Evolutionary conservation across 2,797 vertebrate genomes (phyloP), one percentile per base, ranked within the genome.

Genomic region (Myripristis jacobus): DNA sequence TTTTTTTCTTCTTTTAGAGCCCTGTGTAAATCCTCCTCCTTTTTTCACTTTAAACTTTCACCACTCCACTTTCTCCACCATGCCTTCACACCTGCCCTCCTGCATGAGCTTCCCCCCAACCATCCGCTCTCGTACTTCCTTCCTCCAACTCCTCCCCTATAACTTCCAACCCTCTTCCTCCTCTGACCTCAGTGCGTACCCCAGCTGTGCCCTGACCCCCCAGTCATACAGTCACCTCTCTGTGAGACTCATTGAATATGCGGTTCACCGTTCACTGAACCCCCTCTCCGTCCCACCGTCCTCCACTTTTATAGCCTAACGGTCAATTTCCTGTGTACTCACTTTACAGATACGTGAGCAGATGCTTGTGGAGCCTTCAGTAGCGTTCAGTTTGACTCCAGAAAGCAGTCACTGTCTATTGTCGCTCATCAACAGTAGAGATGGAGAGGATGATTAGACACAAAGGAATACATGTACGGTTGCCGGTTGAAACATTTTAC

Each of bases 301-400:
- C n/a, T n/a, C n/a, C n/a, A n/a, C n/a, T n/a, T 65, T 81, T 73
- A 71, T 63, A 66, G 52, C 29, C 70, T 76, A 80, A 81, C 61
- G 76, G 73, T 74, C 73, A 81, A 89, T 88, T 89, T 90, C 86
- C 89, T 88, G 87, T 79, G 38, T 59, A 38, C 38, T 25, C 68
- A 76, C 61, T 77, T 71, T 57, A 43, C 64, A 36, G 56, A 75
- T 31, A 78, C 58, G 61, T 21, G 46, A 81, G 72, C 81, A 79
- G 76, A 84, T 82, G 78, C 66, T 75, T 22, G 58, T 77, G 61
- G 64, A 78, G 5, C 52, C 11, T 59, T 52, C 22, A 16, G 15
- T 73, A 66, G 29, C 72, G 65, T 61, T 80, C 25, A 60, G 71
- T 61, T 74, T 77, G 76, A 83, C 12, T 76, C 73, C 55, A 34